phyloP scores from a whole-genome alignment of 2,797 vertebrate genomes.

The Clarias platycephalus region DNA sequence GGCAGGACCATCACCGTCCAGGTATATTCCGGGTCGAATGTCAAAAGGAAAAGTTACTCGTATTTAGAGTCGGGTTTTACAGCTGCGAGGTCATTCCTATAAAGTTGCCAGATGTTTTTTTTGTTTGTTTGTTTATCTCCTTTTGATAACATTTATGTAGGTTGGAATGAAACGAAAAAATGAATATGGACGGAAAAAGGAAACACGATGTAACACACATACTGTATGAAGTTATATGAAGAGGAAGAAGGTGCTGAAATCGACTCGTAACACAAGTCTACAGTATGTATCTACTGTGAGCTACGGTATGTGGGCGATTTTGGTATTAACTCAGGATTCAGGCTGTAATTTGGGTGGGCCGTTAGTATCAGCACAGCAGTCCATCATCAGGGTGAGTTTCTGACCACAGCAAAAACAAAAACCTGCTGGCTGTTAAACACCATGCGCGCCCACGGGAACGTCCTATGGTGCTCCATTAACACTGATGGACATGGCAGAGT shows the following conservation, averaged over 20 bases:
- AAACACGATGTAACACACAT: not conserved
- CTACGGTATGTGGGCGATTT: no score
- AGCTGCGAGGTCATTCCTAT: no score
- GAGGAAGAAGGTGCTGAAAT: not conserved
- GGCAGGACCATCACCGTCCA: not conserved
- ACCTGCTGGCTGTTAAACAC: no score
- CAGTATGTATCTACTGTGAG: no score
- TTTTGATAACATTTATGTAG: not conserved
- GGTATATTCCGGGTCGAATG: not conserved
- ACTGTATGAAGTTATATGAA: not conserved
- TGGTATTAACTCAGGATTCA: no score
- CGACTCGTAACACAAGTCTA: not conserved
- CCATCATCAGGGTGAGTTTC: no score
- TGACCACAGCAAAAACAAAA: no score
- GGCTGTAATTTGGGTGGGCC: no score
- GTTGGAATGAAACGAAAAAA: no score
- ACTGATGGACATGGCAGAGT: not conserved
- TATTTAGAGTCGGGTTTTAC: not conserved
- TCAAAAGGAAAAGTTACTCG: not conserved
- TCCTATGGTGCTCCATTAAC: not conserved
- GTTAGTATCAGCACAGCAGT: no score
- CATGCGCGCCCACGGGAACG: no score
- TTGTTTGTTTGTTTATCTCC: not conserved
- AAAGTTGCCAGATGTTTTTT: not conserved
- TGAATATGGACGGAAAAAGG: not conserved